phyloP scores from a whole-genome alignment of 2,888 invertebrate species.

The Ligdia adustata region DNA sequence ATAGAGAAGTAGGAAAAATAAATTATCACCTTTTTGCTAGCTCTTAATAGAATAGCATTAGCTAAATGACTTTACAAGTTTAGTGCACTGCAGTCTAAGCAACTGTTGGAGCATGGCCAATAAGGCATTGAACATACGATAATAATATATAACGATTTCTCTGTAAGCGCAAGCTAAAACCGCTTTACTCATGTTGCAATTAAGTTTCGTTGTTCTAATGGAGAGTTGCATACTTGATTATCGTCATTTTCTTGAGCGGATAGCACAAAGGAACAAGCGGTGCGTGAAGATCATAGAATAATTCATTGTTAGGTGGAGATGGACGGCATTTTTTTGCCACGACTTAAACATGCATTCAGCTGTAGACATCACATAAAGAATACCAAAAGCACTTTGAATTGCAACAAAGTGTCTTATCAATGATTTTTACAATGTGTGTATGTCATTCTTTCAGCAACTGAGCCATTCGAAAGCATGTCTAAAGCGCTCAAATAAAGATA shows the following conservation, averaged over 20 bases:
- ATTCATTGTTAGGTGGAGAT: background rate
- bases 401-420: too few species aligned
- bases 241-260: too few species aligned
- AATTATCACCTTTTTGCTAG: background rate
- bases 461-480: too few species aligned
- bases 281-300: background rate
- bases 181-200: background rate
- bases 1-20: background rate
- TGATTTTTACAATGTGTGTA: too few species aligned
- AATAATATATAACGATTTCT: conserved; percentile 10
- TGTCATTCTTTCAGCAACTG: too few species aligned
- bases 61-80: conserved; percentile 16
- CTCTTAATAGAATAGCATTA: background rate
- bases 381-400: too few species aligned
- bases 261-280: background rate
- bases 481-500: too few species aligned
- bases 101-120: conserved; percentile 27
- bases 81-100: conserved; percentile 6
- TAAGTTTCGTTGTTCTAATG: background rate
- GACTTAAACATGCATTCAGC: too few species aligned
- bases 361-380: too few species aligned
- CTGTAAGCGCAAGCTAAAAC: conserved; percentile 2
- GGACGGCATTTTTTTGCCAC: too few species aligned
- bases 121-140: conserved; percentile 12
- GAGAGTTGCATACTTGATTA: conserved; percentile 1